Conservation (phyloP, 2,113 vertebrate species). For the Takifugu flavidus region DNA sequence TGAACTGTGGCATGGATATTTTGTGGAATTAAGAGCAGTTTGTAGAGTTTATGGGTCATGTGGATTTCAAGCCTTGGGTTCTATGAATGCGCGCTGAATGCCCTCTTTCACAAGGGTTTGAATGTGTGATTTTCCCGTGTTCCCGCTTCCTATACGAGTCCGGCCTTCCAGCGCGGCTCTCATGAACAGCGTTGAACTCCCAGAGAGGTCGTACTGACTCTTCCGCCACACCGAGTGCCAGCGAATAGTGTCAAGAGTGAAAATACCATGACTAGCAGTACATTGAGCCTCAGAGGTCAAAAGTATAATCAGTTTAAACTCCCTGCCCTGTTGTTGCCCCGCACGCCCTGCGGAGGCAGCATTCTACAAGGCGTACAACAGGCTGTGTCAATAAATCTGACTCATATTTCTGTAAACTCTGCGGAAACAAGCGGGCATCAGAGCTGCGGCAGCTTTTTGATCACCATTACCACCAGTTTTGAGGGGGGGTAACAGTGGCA, state of each 20-base stretch:
- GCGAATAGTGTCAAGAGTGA: neutral
- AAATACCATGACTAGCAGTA: neutral
- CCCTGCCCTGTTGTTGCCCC: neutral
- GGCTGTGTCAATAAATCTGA: constrained; percentile 3
- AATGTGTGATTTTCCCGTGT: constrained; percentile 37
- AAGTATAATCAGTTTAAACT: constrained; percentile 18
- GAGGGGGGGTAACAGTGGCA: no score
- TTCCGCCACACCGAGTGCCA: neutral
- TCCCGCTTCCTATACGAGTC: no score
- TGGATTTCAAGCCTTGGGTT: constrained; percentile 36
- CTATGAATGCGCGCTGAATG: constrained; percentile 56
- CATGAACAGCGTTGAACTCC: no score
- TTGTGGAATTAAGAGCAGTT: constrained; percentile 9
- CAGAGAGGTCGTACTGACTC: neutral
- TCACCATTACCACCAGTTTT: no score
- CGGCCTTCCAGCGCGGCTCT: no score
- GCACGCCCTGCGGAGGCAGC: neutral
- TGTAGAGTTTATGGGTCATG: constrained; percentile 46
- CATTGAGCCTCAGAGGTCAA: neutral
- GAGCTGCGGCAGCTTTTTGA: no score
- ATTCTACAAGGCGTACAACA: neutral
- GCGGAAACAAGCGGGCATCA: no score
- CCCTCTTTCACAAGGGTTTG: constrained; percentile 59
- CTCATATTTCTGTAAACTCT: neutral
- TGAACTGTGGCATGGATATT: constrained; percentile 7